A percentile compares a stretch with the other conserved stretches of the same genome.
Evolutionary conservation across 2,888 invertebrate species (phyloP).

Genomic region (Anorthoa munda): DNA sequence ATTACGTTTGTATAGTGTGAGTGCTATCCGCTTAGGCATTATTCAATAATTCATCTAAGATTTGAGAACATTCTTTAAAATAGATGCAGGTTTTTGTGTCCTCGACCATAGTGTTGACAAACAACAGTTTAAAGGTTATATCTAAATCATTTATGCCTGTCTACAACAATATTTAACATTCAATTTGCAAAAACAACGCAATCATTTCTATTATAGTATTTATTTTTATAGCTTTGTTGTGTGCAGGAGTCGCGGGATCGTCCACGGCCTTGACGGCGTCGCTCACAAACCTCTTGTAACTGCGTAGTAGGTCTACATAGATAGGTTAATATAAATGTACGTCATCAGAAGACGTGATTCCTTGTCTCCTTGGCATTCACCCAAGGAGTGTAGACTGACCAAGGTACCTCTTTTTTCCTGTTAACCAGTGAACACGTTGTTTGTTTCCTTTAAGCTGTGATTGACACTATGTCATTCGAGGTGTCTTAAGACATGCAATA

Average conservation of each 20-base stretch:
- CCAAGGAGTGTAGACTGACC: conserved; percentile 9
- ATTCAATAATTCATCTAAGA: not conserved
- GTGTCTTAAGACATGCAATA: not conserved
- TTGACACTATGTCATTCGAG: not conserved
- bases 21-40: not conserved
- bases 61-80: not conserved
- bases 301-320: conserved; percentile 36
- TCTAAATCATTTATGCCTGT: not conserved
- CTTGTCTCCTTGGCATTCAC: conserved; percentile 30
- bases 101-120: conserved; percentile 8
- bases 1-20: not conserved
- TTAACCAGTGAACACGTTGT: not conserved
- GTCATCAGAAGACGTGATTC: conserved; percentile 15
- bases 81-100: not conserved
- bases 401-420: not conserved
- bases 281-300: conserved; percentile 59
- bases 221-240: conserved; percentile 71
- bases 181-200: conserved; percentile 30
- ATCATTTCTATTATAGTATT: conserved; percentile 34
- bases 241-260: conserved; percentile 71
- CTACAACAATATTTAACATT: conserved; percentile 17
- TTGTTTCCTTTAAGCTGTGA: not conserved
- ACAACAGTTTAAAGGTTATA: conserved; percentile 21
- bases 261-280: conserved; percentile 70
- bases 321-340: not conserved